Evolutionary conservation across 2,888 invertebrate species (phyloP).

Genomic region (Zaprionus lineosus): DNA sequence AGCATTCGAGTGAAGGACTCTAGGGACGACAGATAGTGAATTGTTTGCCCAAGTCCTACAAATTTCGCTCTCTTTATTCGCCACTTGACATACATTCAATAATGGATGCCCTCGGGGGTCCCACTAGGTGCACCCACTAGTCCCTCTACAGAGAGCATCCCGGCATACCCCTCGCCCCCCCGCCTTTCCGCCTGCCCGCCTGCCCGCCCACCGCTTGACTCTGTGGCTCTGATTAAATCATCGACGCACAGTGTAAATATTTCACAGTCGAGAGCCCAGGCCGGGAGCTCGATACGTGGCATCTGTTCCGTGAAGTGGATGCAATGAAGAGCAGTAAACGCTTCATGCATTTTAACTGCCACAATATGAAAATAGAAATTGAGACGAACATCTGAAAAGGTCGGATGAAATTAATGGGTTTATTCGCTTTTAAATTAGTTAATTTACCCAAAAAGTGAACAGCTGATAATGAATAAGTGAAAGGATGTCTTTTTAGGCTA

Average conservation of each 20-base stretch:
- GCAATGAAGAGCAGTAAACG: no score
- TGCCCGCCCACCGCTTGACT: no score
- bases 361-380: no score
- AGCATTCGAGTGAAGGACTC: constrained; percentile 15
- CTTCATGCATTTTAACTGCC: no score
- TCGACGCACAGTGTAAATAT: constrained; percentile 41
- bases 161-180: no score
- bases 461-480: no score
- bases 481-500: no score
- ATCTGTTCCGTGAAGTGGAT: no score
- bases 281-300: constrained; percentile 28
- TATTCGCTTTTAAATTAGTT: no score
- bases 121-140: not conserved
- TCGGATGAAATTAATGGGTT: no score
- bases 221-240: constrained; percentile 32
- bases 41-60: constrained; percentile 51
- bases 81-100: constrained; percentile 59
- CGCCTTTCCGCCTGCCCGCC: not conserved
- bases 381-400: no score
- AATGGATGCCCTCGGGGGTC: constrained; percentile 1
- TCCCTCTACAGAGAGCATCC: not conserved
- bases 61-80: constrained; percentile 59
- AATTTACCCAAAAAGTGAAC: no score
- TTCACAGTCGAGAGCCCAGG: constrained; percentile 36
- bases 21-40: constrained; percentile 31